Evolutionary conservation across 2,113 vertebrate species (phyloP), one percentile per base, ranked within the genome.

Genomic region (Cyrtonyx montezumae): DNA sequence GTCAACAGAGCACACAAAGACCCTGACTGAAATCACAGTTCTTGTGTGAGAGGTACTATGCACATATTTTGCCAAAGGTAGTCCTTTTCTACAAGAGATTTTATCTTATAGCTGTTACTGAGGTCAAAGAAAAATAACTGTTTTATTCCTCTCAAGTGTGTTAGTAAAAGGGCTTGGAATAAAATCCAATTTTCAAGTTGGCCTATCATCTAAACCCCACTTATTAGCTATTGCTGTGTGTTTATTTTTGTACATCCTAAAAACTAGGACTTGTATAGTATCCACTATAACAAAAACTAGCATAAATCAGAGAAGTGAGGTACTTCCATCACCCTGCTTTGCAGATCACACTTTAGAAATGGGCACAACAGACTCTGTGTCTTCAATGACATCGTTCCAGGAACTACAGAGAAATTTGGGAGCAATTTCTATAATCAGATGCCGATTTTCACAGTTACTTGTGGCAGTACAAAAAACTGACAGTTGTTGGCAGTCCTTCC

Each of bases 11-110:
- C 28, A 74, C 28, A 94, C 19, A 75, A 40, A 83, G 19, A 77
- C 37, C 43, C 32, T 83, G 82, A 83, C 46, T 83, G 40, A 85
- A 93, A 91, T 70, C 87, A 85, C 43, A 91, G 13, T 37, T 79
- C 70, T 73, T 11, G 8, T 87, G 17, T 82, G 71, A 87, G 59
- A 67, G 21, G 67, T 82, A 51, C 2, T 82, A 58, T 66, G n/a
- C 81, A 40, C 15, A 37, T 28, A 55, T 32, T 89, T 85, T 46
- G 15, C 22, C 28, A 89, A 88, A 73, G 21, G 40, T 14, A 55
- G 37, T 45, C 22, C 28, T 70, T 88, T 74, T 22, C 73, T 79
- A 21, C 8, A 9, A 42, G 25, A 91, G 42, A 76, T 89, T 79
- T 89, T 74, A 42, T 85, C 71, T 87, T 79, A 25, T 6, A 87